Evolutionary conservation across 2,113 vertebrate genomes (phyloP).

Genomic region (Halichoerus grypus): DNA sequence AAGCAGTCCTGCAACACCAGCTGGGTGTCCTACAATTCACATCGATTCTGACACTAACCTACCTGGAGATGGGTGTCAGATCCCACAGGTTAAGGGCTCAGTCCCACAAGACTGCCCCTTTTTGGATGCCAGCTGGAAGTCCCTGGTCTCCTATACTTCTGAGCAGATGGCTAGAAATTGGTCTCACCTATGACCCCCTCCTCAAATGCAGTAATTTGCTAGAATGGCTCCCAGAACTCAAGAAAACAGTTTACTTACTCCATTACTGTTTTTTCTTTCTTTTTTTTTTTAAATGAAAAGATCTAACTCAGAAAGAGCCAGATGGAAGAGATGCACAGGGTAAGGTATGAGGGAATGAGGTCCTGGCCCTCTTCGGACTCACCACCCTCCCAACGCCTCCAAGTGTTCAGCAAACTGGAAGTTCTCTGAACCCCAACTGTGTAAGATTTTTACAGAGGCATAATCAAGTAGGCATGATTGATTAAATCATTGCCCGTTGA

Average conservation of each 20-base stretch:
- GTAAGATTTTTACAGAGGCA: neutral
- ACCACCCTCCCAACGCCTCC: neutral
- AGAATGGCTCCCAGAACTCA: neutral
- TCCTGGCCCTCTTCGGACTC: neutral
- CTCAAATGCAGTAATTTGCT: neutral
- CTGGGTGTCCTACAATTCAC: neutral
- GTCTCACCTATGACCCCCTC: neutral
- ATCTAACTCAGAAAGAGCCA: neutral
- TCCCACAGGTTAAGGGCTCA: neutral
- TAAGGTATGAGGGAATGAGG: neutral
- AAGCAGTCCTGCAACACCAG: neutral
- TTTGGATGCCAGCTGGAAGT: neutral
- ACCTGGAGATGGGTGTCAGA: neutral
- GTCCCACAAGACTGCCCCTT: neutral
- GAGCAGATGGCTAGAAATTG: neutral
- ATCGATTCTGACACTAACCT: neutral
- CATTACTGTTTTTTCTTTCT: neutral
- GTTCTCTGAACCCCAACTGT: neutral
- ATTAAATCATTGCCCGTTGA: neutral
- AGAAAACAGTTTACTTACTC: neutral
- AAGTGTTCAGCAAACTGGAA: neutral
- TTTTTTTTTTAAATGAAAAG: neutral
- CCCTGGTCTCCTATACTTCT: neutral
- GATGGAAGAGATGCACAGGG: neutral
- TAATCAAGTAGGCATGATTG: neutral